A percentile compares a stretch with the other conserved stretches of the same genome.
Evolutionary conservation across 2,888 invertebrate species (phyloP).

Genomic region (Gortyna flavago): DNA sequence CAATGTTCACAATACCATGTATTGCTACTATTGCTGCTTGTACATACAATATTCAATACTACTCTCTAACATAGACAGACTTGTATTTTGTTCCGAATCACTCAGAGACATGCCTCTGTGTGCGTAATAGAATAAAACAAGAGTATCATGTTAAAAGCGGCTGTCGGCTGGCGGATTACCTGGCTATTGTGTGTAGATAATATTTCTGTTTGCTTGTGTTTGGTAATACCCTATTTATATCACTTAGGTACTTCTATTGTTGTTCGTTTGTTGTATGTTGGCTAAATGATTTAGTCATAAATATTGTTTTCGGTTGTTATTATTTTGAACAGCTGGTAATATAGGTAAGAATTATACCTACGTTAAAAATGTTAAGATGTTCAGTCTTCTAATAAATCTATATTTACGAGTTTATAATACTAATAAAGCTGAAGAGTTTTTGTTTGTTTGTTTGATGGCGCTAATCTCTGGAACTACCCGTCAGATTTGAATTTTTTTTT

Average conservation of each 20-base stretch:
- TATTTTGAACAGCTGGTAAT: conserved; percentile 1
- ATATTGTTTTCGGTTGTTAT: conserved; percentile 16
- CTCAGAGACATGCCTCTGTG: conserved; percentile 26
- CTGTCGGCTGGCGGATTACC: conserved; percentile 46
- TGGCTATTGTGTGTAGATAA: conserved; percentile 51
- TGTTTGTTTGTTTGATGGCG: too few species aligned
- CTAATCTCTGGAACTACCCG: too few species aligned
- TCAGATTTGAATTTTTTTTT: too few species aligned
- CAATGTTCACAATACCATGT: conserved; percentile 67
- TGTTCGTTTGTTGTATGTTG: conserved; percentile 8
- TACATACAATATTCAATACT: conserved; percentile 29
- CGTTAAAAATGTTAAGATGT: not conserved
- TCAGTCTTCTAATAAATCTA: not conserved
- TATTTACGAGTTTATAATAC: too few species aligned
- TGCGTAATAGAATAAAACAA: conserved; percentile 47
- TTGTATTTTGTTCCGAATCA: conserved; percentile 28
- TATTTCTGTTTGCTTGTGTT: conserved; percentile 49
- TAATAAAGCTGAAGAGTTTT: too few species aligned
- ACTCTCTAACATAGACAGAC: conserved; percentile 10
- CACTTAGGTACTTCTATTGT: conserved; percentile 45
- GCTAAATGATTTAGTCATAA: conserved; percentile 35
- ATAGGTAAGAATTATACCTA: too few species aligned
- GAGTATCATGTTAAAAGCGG: conserved; percentile 43
- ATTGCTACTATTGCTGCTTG: conserved; percentile 68
- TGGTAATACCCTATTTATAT: conserved; percentile 59